Evolutionary conservation across 2,888 invertebrate species (phyloP).

Genomic region (Oxycera nigricornis): DNA sequence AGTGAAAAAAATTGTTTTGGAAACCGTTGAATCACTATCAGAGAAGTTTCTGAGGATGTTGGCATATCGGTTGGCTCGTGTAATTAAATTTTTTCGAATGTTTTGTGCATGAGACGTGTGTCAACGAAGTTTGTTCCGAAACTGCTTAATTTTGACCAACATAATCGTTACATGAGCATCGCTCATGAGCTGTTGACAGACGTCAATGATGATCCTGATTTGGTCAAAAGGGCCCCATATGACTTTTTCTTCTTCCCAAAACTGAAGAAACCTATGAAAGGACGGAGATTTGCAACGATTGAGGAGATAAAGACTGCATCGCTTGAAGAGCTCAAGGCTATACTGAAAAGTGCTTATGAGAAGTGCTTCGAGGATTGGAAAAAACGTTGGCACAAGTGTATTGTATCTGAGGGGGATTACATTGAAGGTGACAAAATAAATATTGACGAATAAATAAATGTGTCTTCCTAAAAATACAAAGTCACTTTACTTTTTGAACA

Average conservation of each 20-base stretch:
- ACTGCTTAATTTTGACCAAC: background rate
- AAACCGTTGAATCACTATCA: background rate
- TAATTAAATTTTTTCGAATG: background rate
- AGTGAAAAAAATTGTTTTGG: background rate
- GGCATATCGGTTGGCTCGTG: background rate
- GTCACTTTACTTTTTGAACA: no score
- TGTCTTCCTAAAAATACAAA: no score
- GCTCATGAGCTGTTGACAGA: slow-evolving; percentile 3
- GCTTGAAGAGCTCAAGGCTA: no score
- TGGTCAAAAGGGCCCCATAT: background rate
- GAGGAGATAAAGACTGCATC: no score
- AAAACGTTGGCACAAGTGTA: no score
- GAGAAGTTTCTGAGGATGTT: background rate
- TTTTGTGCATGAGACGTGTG: background rate
- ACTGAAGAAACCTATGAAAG: no score
- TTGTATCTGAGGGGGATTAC: no score
- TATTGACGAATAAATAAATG: no score
- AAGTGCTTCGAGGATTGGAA: no score
- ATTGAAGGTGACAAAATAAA: no score
- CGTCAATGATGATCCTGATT: background rate
- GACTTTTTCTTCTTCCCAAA: background rate
- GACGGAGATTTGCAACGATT: no score
- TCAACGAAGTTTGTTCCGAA: background rate
- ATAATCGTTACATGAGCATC: background rate
- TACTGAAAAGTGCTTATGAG: no score